Conservation (phyloP, 2,113 vertebrate species). For the Vombatus ursinus region DNA sequence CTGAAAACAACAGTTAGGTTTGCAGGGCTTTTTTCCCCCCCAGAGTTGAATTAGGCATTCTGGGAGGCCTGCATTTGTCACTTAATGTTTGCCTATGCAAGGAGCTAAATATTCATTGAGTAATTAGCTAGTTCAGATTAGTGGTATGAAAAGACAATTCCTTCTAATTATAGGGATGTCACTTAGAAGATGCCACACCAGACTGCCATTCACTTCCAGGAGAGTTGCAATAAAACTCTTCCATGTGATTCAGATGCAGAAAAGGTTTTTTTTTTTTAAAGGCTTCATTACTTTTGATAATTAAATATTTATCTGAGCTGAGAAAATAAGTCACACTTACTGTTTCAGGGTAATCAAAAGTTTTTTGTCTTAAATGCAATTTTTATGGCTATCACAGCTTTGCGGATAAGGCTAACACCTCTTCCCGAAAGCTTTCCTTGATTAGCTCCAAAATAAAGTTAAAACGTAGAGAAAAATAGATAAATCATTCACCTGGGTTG, state of each 20-base stretch:
- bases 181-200: constrained; percentile 68
- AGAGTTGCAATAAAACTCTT: constrained; percentile 66
- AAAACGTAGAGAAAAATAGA: neutral
- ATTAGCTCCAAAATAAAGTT: neutral
- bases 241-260: constrained; percentile 74
- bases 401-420: neutral
- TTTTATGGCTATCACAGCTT: constrained; percentile 21
- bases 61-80: neutral
- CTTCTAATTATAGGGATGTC: constrained; percentile 69
- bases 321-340: constrained; percentile 79
- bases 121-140: constrained; percentile 75
- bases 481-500: neutral
- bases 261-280: constrained; percentile 4
- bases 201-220: constrained; percentile 66
- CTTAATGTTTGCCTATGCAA: constrained; percentile 41
- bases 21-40: neutral
- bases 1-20: neutral
- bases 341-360: constrained; percentile 76
- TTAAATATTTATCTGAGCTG: constrained; percentile 83
- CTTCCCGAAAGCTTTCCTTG: constrained; percentile 24
- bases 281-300: constrained; percentile 70
- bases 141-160: constrained; percentile 74
- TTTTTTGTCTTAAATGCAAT: constrained; percentile 47
- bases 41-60: neutral
- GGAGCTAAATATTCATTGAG: constrained; percentile 74